Percentiles rank a stretch among this genome's conserved stretches.
phyloP scores from a whole-genome alignment of 2,113 vertebrate species.

The Tricholaema leucomelas region DNA sequence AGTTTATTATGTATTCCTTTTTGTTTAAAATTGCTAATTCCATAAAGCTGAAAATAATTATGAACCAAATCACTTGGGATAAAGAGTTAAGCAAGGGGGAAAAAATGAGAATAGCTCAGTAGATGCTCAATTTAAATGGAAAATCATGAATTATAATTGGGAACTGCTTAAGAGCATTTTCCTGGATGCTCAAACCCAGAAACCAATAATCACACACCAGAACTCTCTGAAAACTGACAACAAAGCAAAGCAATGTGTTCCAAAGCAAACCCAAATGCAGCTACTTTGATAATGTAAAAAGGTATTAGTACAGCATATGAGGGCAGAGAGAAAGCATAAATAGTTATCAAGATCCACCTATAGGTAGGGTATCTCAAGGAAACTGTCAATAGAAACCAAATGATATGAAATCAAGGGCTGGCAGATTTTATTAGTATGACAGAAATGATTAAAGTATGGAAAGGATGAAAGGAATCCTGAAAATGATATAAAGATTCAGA shows the following conservation, averaged over 20 bases:
- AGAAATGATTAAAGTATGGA: background rate
- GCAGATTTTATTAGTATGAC: background rate
- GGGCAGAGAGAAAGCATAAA: background rate
- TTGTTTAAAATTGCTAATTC: background rate
- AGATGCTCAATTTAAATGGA: conserved; percentile 15
- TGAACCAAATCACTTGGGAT: background rate
- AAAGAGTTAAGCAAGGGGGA: background rate
- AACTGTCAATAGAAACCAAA: background rate
- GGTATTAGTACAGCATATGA: background rate
- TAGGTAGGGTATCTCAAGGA: background rate
- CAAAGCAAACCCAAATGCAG: background rate
- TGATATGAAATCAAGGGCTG: background rate
- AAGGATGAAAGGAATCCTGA: background rate
- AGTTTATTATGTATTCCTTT: background rate
- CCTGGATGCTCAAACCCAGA: background rate
- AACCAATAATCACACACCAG: background rate
- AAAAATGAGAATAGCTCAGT: background rate
- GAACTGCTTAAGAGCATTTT: conserved; percentile 13
- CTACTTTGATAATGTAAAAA: background rate
- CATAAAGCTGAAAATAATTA: conserved; percentile 9
- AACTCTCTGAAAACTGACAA: background rate
- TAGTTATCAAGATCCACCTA: background rate
- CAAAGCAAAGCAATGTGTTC: background rate
- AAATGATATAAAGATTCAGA: background rate
- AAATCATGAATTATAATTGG: conserved; percentile 22